These are phyloP conservation scores for Leptinotarsa defecta DNA, from an alignment of 1,140 invertebrate species.

Conservation along the genomic window DNA sequence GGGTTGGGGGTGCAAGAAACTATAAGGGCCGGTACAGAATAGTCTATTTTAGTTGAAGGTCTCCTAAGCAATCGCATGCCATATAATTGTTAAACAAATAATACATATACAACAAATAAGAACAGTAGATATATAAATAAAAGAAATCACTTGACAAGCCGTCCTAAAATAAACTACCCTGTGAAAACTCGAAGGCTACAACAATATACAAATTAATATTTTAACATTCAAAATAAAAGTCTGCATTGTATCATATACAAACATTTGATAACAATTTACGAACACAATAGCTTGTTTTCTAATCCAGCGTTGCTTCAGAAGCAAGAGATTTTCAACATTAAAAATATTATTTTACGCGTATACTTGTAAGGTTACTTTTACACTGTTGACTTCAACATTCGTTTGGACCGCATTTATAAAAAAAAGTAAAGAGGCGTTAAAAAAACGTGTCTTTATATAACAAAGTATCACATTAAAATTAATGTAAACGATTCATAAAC, in stretches of 20 bases:
- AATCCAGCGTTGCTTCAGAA: conserved; percentile 16
- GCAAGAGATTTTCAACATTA: conserved; percentile 35
- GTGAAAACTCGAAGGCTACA: conserved; percentile 20
- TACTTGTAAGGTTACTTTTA: conserved; percentile 50
- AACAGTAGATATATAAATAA: conserved; percentile 24
- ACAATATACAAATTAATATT: conserved; percentile 28
- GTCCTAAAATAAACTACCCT: conserved; percentile 34
- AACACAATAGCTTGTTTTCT: conserved; percentile 28
- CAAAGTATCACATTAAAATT: conserved; percentile 50
- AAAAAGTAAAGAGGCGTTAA: conserved; percentile 37
- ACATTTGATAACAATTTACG: conserved; percentile 26
- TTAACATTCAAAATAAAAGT: conserved; percentile 25
- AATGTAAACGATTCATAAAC: conserved; percentile 41
- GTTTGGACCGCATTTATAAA: conserved; percentile 50
- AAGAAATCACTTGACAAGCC: conserved; percentile 11
- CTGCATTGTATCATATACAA: conserved; percentile 22
- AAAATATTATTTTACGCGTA: conserved; percentile 48
- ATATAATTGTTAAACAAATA: conserved; percentile 18
- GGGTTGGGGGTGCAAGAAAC: conserved; percentile 35
- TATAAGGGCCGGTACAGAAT: conserved; percentile 23
- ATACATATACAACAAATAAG: conserved; percentile 29
- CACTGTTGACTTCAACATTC: conserved; percentile 45
- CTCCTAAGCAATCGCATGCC: background rate
- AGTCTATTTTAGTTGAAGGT: conserved; percentile 32
- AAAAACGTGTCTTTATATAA: conserved; percentile 44